Evolutionary conservation across 1,140 invertebrate species (phyloP).

Genomic region (Acromyrmex echinatior): DNA sequence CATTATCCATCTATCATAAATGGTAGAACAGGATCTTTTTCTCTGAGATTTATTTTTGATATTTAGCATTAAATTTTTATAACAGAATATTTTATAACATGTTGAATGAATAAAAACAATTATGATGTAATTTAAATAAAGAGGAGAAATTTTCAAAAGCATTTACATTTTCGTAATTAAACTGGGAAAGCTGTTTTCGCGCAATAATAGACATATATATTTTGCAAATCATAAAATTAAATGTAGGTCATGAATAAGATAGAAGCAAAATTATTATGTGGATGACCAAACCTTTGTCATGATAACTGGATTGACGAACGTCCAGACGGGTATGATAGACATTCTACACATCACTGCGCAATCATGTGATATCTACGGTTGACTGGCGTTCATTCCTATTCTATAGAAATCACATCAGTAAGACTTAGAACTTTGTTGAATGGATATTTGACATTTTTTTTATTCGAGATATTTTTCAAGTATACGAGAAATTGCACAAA

Average conservation of each 20-base stretch:
- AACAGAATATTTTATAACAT: neutral
- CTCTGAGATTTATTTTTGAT: neutral
- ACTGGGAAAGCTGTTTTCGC: neutral
- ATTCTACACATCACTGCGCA: slow-evolving; percentile 25
- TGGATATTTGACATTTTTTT: slow-evolving; percentile 7
- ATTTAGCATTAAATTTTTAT: neutral
- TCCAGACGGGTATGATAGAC: neutral
- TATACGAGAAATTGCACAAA: neutral
- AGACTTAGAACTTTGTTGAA: slow-evolving; percentile 30
- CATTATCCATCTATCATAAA: too few species aligned
- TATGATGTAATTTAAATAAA: slow-evolving; percentile 10
- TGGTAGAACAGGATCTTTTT: neutral
- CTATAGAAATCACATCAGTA: neutral
- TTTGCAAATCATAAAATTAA: neutral
- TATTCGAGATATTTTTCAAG: neutral
- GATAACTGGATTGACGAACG: slow-evolving; percentile 36
- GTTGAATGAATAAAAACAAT: neutral
- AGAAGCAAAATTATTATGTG: slow-evolving; percentile 23
- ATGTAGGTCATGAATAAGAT: neutral
- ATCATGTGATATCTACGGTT: slow-evolving; percentile 53
- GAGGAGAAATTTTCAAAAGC: neutral
- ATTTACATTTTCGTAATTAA: slow-evolving; percentile 5
- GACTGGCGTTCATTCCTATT: slow-evolving; percentile 15
- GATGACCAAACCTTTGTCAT: slow-evolving; percentile 5
- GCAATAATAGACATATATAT: neutral